A percentile compares a stretch with the other conserved stretches of the same genome.
These are phyloP conservation scores for Plestiodon gilberti DNA, from an alignment of 2,113 vertebrate genomes.

Conservation along the genomic window DNA sequence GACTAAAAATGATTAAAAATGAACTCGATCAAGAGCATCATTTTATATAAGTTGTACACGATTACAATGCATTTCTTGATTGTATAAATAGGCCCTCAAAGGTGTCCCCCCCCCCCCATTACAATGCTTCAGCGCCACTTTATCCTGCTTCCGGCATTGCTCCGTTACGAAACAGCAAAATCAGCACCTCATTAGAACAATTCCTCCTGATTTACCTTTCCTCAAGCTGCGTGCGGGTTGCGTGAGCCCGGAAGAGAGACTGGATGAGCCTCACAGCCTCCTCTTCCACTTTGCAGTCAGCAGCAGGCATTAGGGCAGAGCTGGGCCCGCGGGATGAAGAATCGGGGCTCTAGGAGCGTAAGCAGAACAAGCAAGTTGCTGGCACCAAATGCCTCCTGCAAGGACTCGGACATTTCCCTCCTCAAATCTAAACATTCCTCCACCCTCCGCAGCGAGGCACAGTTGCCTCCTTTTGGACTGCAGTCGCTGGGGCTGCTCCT, in stretches of 20 bases:
- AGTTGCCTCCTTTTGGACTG: slow-evolving; percentile 32
- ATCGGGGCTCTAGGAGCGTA: slow-evolving; percentile 63
- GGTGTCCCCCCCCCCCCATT: slow-evolving; percentile 5
- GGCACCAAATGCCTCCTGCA: slow-evolving; percentile 12
- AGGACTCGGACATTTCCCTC: slow-evolving; percentile 18
- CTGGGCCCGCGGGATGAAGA: background rate
- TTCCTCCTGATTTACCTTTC: slow-evolving; percentile 72
- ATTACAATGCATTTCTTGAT: background rate
- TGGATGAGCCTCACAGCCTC: slow-evolving; percentile 79
- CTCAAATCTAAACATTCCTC: background rate
- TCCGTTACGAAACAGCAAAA: background rate
- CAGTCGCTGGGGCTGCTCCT: slow-evolving; percentile 20
- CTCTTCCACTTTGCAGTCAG: slow-evolving; percentile 48
- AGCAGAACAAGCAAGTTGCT: slow-evolving; percentile 33
- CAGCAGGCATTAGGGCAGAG: slow-evolving; percentile 21
- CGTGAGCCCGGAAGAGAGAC: slow-evolving; percentile 85
- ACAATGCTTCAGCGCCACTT: background rate
- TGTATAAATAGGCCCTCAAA: no score
- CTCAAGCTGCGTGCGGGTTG: slow-evolving; percentile 69
- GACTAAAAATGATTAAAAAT: no score
- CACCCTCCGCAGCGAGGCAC: slow-evolving; percentile 7
- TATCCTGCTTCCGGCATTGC: background rate
- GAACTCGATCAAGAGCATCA: no score
- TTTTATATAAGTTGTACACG: background rate
- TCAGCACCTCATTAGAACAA: background rate